Evolutionary conservation across 2,888 invertebrate species (phyloP).

Genomic region (Platycnemis pennipes): DNA sequence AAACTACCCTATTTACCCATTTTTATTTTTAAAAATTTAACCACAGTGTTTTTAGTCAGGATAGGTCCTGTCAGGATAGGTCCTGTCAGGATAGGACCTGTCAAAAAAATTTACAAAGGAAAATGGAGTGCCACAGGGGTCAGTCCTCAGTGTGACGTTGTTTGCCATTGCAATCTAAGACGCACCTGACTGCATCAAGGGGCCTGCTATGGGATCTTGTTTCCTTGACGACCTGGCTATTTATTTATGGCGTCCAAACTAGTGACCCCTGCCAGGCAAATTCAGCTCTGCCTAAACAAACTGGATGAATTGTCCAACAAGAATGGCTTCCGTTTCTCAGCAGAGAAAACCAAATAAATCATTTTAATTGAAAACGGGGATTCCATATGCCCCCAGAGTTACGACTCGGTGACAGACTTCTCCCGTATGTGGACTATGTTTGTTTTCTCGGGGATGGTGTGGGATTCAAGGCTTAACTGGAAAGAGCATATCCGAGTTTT

Average conservation of each 20-base stretch:
- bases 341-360: neutral
- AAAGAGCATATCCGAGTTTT: no score
- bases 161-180: constrained; percentile 69
- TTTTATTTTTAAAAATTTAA: no score
- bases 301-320: neutral
- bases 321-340: neutral
- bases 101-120: constrained; percentile 33
- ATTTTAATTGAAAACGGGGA: no score
- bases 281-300: neutral
- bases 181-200: constrained; percentile 49
- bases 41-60: constrained; percentile 57
- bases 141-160: constrained; percentile 68
- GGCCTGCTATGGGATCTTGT: constrained; percentile 54
- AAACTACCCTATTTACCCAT: no score
- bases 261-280: neutral
- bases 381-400: no score
- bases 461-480: no score
- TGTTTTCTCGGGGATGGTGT: no score
- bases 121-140: constrained; percentile 69
- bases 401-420: no score
- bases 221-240: constrained; percentile 69
- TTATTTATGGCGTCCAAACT: neutral
- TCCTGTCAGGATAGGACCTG: no score
- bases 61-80: no score
- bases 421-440: no score